phyloP scores from a whole-genome alignment of 1,140 invertebrate species.

The Megathymus violae region DNA sequence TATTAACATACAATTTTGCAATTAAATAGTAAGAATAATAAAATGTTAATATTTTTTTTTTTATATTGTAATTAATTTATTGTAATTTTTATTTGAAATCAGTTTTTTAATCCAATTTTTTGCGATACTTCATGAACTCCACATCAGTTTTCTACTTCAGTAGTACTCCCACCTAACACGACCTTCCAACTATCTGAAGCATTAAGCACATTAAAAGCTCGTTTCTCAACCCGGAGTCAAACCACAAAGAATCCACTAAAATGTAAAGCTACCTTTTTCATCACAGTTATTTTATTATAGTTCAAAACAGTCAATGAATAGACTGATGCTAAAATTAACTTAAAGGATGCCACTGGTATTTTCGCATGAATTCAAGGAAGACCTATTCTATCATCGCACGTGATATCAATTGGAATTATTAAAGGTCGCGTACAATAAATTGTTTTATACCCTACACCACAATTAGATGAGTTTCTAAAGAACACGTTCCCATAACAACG shows the following conservation, averaged over 20 bases:
- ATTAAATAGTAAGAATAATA: too few species aligned
- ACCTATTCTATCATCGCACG: slow-evolving; percentile 34
- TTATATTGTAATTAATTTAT: too few species aligned
- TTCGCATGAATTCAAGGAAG: slow-evolving; percentile 21
- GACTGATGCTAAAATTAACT: slow-evolving; percentile 27
- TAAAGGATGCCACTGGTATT: slow-evolving; percentile 9
- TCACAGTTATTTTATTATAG: too few species aligned
- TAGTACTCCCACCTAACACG: neutral
- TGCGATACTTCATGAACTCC: neutral
- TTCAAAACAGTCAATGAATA: slow-evolving; percentile 27
- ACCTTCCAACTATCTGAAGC: neutral
- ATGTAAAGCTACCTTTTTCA: slow-evolving; percentile 14
- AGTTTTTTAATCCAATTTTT: too few species aligned
- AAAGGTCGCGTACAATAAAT: slow-evolving; percentile 28
- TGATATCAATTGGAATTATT: slow-evolving; percentile 40
- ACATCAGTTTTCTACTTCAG: neutral
- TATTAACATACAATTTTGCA: too few species aligned
- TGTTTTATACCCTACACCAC: slow-evolving; percentile 39
- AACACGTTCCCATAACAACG: neutral
- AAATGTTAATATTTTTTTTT: too few species aligned
- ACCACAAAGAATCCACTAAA: slow-evolving; percentile 9
- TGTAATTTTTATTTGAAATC: too few species aligned
- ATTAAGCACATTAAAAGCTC: slow-evolving; percentile 14
- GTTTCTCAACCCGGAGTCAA: slow-evolving; percentile 18
- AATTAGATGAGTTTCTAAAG: slow-evolving; percentile 8